Evolutionary conservation across 2,113 vertebrate genomes (phyloP).

Genomic region (Corythoichthys intestinalis): DNA sequence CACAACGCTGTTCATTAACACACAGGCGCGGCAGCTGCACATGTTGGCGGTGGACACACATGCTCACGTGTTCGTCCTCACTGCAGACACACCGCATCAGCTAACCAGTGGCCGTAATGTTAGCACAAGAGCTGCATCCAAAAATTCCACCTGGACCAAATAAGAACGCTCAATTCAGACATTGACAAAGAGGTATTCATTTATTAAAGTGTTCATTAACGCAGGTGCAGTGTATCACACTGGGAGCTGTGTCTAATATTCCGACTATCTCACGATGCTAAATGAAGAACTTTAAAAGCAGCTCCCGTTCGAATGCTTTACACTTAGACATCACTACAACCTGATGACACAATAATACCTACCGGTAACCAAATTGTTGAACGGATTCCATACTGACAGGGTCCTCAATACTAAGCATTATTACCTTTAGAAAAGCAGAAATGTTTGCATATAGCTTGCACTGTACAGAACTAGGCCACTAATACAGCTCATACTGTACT

Average conservation of each 20-base stretch:
- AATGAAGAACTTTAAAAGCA: neutral
- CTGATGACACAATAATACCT: neutral
- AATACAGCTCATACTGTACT: neutral
- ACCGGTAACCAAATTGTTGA: neutral
- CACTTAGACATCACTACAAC: neutral
- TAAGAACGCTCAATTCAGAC: neutral
- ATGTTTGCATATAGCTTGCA: neutral
- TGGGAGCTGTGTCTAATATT: neutral
- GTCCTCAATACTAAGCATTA: neutral
- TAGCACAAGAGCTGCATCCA: neutral
- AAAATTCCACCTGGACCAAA: neutral
- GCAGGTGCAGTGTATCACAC: neutral
- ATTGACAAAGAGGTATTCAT: neutral
- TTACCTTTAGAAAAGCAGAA: neutral
- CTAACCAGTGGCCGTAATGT: neutral
- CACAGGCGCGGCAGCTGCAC: conserved; percentile 67
- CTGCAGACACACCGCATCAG: neutral
- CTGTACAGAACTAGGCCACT: neutral
- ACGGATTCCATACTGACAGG: neutral
- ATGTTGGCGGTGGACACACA: conserved; percentile 61
- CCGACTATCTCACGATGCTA: neutral
- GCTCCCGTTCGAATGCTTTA: neutral
- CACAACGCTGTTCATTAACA: conserved; percentile 70
- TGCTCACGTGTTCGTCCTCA: conserved; percentile 39
- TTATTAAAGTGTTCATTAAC: neutral